Percentiles rank a stretch among this genome's conserved stretches.
These are phyloP conservation scores for Lamproptera curius DNA, from an alignment of 2,888 invertebrate species.

Conservation along the genomic window DNA sequence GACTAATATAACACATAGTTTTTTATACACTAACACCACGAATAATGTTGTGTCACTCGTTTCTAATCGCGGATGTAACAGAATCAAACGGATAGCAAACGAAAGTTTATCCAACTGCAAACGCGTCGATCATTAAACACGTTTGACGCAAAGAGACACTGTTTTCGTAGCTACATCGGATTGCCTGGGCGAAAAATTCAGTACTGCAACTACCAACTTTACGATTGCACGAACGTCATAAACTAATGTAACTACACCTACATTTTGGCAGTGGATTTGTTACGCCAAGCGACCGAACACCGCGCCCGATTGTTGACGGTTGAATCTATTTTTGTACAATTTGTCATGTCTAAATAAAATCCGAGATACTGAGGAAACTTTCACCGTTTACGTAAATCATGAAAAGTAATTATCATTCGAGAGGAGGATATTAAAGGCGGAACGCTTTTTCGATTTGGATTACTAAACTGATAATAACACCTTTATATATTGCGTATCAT, in stretches of 20 bases:
- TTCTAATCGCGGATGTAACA: too few relatives aligned
- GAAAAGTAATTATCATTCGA: too few relatives aligned
- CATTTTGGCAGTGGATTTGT: constrained; percentile 25
- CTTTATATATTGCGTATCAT: too few relatives aligned
- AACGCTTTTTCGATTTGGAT: too few relatives aligned
- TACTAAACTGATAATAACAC: too few relatives aligned
- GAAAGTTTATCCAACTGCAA: too few relatives aligned
- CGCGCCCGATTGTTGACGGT: constrained; percentile 17
- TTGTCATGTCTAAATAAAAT: constrained; percentile 17
- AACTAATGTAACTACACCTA: constrained; percentile 27
- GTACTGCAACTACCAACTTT: constrained; percentile 27
- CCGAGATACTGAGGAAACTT: constrained; percentile 6
- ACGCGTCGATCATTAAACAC: too few relatives aligned
- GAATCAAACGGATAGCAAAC: too few relatives aligned
- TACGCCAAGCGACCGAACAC: constrained; percentile 19
- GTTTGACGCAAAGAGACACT: constrained; percentile 27
- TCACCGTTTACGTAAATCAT: neutral
- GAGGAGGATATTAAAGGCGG: too few relatives aligned
- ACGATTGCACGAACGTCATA: constrained; percentile 31
- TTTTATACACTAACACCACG: too few relatives aligned
- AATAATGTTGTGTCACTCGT: too few relatives aligned
- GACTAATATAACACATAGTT: too few relatives aligned
- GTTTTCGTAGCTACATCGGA: constrained; percentile 13
- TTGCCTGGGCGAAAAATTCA: constrained; percentile 19
- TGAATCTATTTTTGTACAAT: constrained; percentile 19